Percentiles rank a stretch among this genome's conserved stretches.
Evolutionary conservation across 1,140 invertebrate genomes (phyloP).

Genomic region (Habropoda laboriosa): DNA sequence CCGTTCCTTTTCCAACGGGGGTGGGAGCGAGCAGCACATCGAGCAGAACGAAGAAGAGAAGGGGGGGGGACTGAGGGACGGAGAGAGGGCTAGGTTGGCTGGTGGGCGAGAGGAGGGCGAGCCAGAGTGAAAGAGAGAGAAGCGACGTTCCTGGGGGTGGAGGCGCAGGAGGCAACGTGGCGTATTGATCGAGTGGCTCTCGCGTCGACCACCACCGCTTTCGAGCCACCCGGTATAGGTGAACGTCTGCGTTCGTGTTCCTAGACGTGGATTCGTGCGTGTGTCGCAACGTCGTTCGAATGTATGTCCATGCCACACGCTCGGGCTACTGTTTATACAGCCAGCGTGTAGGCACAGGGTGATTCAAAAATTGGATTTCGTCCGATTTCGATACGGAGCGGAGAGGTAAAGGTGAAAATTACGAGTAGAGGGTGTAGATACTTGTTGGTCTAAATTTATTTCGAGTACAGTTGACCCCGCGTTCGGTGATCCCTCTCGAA

Average conservation of each 20-base stretch:
- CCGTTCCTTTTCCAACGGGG: slow-evolving; percentile 58
- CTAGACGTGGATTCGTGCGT: slow-evolving; percentile 28
- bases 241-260: slow-evolving; percentile 47
- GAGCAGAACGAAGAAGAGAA: slow-evolving; percentile 52
- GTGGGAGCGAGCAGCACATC: slow-evolving; percentile 59
- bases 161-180: slow-evolving; percentile 78
- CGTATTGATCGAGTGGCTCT: slow-evolving; percentile 82
- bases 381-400: not conserved
- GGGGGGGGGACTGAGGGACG: not conserved
- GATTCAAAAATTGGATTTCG: slow-evolving; percentile 7
- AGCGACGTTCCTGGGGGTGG: slow-evolving; percentile 71
- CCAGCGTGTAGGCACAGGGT: not conserved
- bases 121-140: slow-evolving; percentile 42
- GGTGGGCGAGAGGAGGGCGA: slow-evolving; percentile 11
- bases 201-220: slow-evolving; percentile 70
- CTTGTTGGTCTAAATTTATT: not conserved
- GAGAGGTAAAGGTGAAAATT: too few species aligned
- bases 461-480: not conserved
- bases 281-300: slow-evolving; percentile 12
- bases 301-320: not conserved
- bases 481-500: not conserved
- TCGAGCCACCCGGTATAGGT: slow-evolving; percentile 63
- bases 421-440: too few species aligned
- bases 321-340: slow-evolving; percentile 10
- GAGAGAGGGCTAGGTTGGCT: slow-evolving; percentile 21